Conservation (phyloP, 2,888 invertebrate species). For the Metellina segmentata region DNA sequence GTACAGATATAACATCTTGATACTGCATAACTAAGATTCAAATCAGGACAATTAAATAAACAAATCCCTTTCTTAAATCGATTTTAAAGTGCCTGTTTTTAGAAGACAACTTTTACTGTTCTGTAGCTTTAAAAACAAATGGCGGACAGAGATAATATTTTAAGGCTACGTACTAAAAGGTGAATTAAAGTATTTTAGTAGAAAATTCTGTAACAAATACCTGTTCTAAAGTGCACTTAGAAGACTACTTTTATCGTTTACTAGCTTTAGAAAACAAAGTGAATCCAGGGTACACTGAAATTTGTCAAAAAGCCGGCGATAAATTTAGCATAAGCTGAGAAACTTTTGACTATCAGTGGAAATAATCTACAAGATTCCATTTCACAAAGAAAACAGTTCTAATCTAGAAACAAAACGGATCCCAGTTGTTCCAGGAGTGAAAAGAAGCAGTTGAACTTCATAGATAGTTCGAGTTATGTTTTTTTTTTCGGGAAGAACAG, state of each 20-base stretch:
- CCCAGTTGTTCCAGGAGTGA: constrained; percentile 22
- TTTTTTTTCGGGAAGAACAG: not conserved
- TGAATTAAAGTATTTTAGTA: no score
- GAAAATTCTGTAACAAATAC: no score
- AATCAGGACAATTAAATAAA: no score
- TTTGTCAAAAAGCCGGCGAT: not conserved
- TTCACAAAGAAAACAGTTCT: constrained; percentile 12
- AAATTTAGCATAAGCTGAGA: not conserved
- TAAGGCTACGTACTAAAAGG: no score
- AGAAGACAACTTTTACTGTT: not conserved
- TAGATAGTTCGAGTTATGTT: constrained; percentile 40
- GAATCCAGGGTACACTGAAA: not conserved
- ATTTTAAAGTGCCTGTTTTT: no score
- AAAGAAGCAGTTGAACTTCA: constrained; percentile 34
- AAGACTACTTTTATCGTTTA: not conserved
- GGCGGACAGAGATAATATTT: no score
- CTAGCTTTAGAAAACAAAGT: not conserved
- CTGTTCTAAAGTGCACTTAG: no score
- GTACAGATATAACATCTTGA: no score
- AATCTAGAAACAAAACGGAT: constrained; percentile 32
- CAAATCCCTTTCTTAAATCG: no score
- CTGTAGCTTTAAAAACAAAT: not conserved
- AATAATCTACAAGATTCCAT: constrained; percentile 8
- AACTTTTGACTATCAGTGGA: constrained; percentile 20
- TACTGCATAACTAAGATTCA: no score